phyloP scores from a whole-genome alignment of 2,113 vertebrate species.

The Oceanites oceanicus region DNA sequence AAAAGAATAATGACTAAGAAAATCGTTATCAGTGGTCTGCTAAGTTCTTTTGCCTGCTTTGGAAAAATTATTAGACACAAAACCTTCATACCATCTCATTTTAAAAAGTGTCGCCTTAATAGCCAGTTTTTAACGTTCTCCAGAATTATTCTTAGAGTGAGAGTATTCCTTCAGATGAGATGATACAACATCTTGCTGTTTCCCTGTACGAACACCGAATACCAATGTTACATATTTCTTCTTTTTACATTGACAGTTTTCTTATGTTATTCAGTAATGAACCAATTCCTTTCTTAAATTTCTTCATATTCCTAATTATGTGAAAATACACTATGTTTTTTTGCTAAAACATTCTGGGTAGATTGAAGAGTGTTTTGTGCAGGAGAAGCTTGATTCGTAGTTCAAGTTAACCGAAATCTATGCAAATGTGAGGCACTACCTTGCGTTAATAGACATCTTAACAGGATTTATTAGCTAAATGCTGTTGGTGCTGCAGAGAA shows the following conservation, averaged over 20 bases:
- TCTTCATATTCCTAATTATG: not conserved
- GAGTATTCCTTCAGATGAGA: not conserved
- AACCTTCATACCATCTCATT: accelerated
- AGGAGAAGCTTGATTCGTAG: not conserved
- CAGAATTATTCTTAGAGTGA: not conserved
- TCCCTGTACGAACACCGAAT: not conserved
- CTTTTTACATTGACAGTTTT: not conserved
- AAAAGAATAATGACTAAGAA: not conserved
- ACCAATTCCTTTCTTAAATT: not conserved
- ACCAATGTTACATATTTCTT: not conserved
- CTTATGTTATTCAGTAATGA: not conserved
- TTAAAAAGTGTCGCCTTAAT: not conserved
- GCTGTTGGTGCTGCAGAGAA: not conserved
- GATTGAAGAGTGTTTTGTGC: not conserved
- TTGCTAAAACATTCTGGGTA: not conserved
- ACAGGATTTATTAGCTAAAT: not conserved
- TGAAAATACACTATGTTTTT: not conserved
- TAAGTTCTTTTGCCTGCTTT: not conserved
- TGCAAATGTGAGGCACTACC: not conserved
- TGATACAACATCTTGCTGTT: not conserved
- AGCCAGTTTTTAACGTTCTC: not conserved
- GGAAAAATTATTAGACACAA: not conserved
- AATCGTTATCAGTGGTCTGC: not conserved
- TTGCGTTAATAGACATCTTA: not conserved
- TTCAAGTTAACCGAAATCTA: not conserved